These are phyloP conservation scores for Venustaconcha ellipsiformis DNA, from an alignment of 1,140 invertebrate species.

Conservation along the genomic window DNA sequence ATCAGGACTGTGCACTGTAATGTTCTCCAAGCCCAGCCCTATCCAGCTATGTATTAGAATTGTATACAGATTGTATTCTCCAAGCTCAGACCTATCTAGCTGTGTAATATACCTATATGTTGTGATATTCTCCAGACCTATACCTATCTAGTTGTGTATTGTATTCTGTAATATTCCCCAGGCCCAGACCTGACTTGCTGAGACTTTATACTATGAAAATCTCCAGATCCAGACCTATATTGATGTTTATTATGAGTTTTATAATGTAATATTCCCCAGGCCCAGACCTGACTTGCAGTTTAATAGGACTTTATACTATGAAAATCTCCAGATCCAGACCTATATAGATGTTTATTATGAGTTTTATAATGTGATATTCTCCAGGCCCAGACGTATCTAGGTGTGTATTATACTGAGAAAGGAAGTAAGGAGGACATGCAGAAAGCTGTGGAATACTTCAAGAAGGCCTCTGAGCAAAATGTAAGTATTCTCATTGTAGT, in stretches of 20 bases:
- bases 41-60: too few species aligned
- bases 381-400: conserved; percentile 62
- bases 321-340: neutral
- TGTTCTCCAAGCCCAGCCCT: too few species aligned
- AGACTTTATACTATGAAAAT: neutral
- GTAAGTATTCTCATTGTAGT: conserved; percentile 28
- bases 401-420: conserved; percentile 55
- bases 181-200: neutral
- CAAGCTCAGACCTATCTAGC: too few species aligned
- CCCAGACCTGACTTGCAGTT: neutral
- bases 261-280: neutral
- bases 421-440: conserved; percentile 32
- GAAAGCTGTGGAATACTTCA: conserved; percentile 52
- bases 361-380: neutral
- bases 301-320: neutral
- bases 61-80: too few species aligned
- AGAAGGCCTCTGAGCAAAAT: conserved; percentile 53
- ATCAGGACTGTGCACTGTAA: too few species aligned
- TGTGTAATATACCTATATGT: too few species aligned
- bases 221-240: neutral
- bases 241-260: neutral
- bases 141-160: conserved; percentile 2
- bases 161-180: too few species aligned
- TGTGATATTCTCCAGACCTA: too few species aligned
- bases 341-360: neutral